Conservation (phyloP, 2,888 invertebrate genomes). For the Chorisops tibialis region DNA sequence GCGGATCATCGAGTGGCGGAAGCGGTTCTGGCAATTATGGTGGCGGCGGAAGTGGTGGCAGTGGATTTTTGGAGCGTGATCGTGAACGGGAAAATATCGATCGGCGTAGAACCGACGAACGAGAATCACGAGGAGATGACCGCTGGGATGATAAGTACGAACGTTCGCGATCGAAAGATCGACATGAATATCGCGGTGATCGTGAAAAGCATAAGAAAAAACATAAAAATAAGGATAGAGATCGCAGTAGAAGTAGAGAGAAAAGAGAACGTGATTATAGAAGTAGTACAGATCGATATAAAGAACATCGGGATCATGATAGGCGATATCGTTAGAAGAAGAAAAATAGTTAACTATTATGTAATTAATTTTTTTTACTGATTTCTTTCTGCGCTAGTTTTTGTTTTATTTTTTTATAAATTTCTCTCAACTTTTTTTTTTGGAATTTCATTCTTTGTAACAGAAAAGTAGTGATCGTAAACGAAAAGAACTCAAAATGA, state of each 20-base stretch:
- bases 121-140: slow-evolving; percentile 37
- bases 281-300: slow-evolving; percentile 40
- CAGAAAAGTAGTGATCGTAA: too few species aligned
- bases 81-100: slow-evolving; percentile 37
- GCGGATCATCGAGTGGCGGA: slow-evolving; percentile 18
- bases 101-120: slow-evolving; percentile 37
- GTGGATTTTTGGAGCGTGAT: slow-evolving; percentile 43
- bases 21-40: slow-evolving; percentile 25
- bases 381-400: too few species aligned
- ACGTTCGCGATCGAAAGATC: slow-evolving; percentile 36
- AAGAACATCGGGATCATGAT: slow-evolving; percentile 43
- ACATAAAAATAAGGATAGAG: slow-evolving; percentile 37
- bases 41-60: slow-evolving; percentile 37
- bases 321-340: slow-evolving; percentile 38
- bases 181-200: slow-evolving; percentile 36
- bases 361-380: too few species aligned
- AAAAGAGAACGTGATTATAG: slow-evolving; percentile 38
- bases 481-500: too few species aligned
- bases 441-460: too few species aligned
- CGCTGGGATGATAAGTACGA: slow-evolving; percentile 39
- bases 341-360: too few species aligned
- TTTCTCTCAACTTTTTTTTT: too few species aligned
- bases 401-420: too few species aligned
- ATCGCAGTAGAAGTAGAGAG: slow-evolving; percentile 44
- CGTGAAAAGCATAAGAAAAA: slow-evolving; percentile 46